These are phyloP conservation scores for Hirundo rustica DNA, from an alignment of 2,797 vertebrate species.

Conservation along the genomic window DNA sequence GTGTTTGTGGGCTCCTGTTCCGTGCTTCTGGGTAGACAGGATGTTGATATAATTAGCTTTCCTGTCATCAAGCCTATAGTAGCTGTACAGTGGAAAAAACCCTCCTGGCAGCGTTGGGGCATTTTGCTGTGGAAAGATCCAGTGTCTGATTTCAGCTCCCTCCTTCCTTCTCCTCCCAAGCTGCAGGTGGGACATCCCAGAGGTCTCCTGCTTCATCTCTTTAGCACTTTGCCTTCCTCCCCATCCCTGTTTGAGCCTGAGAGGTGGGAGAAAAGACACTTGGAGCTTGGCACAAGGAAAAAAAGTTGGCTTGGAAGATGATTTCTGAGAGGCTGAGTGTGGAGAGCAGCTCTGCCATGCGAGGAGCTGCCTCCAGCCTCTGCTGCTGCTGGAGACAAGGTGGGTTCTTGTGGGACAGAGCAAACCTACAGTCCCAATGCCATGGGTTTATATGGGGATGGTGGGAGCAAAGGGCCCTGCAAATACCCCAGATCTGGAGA, in stretches of 20 bases:
- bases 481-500: not conserved
- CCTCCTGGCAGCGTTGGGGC: not conserved
- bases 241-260: not conserved
- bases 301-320: not conserved
- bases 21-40: conserved; percentile 9
- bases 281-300: not conserved
- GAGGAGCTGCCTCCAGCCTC: not conserved
- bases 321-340: not conserved
- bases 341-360: not conserved
- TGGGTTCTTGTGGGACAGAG: not conserved
- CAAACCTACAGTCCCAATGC: not conserved
- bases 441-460: not conserved
- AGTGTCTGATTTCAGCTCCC: not conserved
- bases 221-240: not conserved
- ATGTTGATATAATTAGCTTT: conserved; percentile 66
- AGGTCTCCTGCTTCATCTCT: not conserved
- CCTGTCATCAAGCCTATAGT: conserved; percentile 48
- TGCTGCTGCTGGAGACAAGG: not conserved
- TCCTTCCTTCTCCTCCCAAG: not conserved
- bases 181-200: not conserved
- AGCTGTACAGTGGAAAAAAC: conserved; percentile 46
- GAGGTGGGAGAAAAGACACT: not conserved
- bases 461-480: not conserved
- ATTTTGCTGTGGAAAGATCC: not conserved
- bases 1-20: not conserved